These are phyloP conservation scores for Buceros bicornis DNA, from an alignment of 2,797 vertebrate species.

Conservation along the genomic window DNA sequence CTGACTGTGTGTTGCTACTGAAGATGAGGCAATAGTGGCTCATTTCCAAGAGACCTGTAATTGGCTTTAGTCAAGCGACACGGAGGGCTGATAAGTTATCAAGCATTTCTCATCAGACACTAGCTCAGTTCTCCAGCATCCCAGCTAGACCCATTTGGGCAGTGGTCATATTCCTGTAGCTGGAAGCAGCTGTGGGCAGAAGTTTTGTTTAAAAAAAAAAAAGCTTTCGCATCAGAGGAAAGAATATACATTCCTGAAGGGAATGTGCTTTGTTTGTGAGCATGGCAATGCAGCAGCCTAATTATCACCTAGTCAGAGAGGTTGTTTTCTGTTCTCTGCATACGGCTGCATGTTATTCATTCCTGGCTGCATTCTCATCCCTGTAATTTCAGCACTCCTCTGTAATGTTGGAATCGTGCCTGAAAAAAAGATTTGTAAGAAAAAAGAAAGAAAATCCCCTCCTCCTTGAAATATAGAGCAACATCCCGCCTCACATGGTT, in stretches of 20 bases:
- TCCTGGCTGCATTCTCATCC: slow-evolving; percentile 10
- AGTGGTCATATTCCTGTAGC: not conserved
- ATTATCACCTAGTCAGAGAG: slow-evolving; percentile 28
- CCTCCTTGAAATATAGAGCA: not conserved
- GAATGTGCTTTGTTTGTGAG: not conserved
- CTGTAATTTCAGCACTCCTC: not conserved
- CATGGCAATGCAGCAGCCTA: not conserved
- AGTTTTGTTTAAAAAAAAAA: not conserved
- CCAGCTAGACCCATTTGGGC: not conserved
- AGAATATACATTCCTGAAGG: not conserved
- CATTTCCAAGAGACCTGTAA: not conserved
- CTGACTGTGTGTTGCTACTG: not conserved
- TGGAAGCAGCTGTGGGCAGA: not conserved
- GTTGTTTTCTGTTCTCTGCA: not conserved
- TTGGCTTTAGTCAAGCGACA: not conserved
- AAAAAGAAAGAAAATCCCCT: not conserved
- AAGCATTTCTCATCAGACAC: not conserved
- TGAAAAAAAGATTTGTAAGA: not conserved
- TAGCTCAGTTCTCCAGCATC: not conserved
- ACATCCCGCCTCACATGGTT: not conserved
- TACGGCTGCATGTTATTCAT: not conserved
- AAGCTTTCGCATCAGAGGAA: not conserved
- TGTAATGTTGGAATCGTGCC: not conserved
- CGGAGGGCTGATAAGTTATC: not conserved
- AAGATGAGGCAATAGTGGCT: not conserved